phyloP scores from a whole-genome alignment of 2,888 invertebrate species.

The Volucella zonaria region DNA sequence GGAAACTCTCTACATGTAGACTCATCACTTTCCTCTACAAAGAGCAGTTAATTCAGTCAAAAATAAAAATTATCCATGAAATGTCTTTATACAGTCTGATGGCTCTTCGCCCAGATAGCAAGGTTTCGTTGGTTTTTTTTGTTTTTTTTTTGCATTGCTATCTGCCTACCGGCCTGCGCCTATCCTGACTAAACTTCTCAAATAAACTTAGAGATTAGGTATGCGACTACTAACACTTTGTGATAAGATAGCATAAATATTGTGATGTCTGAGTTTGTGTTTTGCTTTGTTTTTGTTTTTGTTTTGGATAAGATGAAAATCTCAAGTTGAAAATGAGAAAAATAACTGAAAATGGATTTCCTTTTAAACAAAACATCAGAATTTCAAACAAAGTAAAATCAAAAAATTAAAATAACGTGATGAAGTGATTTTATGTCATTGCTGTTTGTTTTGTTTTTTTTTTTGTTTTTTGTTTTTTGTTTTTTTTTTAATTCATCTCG shows the following conservation, averaged over 20 bases:
- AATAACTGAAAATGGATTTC: not conserved
- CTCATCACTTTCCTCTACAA: constrained; percentile 32
- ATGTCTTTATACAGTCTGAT: constrained; percentile 22
- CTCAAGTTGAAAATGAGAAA: constrained; percentile 39
- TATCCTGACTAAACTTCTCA: constrained; percentile 37
- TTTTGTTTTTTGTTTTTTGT: constrained; percentile 15
- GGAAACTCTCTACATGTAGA: constrained; percentile 27
- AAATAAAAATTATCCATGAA: constrained; percentile 28
- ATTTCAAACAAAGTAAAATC: constrained; percentile 24
- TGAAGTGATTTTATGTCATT: constrained; percentile 18
- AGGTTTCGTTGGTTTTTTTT: constrained; percentile 2
- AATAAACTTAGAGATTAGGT: constrained; percentile 52
- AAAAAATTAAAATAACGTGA: constrained; percentile 41
- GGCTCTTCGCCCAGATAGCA: constrained; percentile 1
- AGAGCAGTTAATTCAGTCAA: constrained; percentile 39
- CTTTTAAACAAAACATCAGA: constrained; percentile 28
- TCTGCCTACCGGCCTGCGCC: not conserved
- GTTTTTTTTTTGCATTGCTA: too few relatives aligned
- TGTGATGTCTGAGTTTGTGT: too few relatives aligned
- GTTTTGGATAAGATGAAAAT: constrained; percentile 32
- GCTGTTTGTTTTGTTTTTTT: constrained; percentile 35
- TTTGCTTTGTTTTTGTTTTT: not conserved
- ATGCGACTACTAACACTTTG: constrained; percentile 19
- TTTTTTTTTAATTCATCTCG: constrained; percentile 30
- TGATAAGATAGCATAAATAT: constrained; percentile 39